Evolutionary conservation across 2,888 invertebrate species (phyloP).

Genomic region (Sepioteuthis lessoniana): DNA sequence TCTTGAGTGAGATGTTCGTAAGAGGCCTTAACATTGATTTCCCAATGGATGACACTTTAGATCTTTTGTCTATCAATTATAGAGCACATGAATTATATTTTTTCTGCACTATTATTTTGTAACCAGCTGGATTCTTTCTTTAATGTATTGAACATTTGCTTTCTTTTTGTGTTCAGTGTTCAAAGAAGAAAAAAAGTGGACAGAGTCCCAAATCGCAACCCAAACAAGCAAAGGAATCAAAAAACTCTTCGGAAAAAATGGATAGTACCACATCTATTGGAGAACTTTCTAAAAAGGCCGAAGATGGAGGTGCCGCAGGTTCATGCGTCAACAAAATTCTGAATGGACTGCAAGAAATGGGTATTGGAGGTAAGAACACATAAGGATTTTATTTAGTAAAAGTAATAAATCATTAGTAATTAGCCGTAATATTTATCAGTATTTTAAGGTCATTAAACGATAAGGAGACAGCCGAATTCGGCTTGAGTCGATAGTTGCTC

Average conservation of each 20-base stretch:
- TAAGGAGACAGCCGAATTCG: no score
- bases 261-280: background rate
- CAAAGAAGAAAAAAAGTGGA: constrained; percentile 5
- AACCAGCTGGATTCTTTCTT: background rate
- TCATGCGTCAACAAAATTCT: constrained; percentile 8
- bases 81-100: no score
- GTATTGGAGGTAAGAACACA: background rate
- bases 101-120: no score
- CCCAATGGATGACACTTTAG: no score
- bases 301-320: background rate
- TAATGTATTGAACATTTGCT: background rate
- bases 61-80: no score
- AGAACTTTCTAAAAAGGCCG: background rate
- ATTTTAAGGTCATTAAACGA: no score
- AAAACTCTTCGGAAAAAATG: background rate
- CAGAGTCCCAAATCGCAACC: background rate
- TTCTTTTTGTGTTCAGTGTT: background rate
- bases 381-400: no score
- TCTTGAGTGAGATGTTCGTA: no score
- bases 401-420: no score
- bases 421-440: no score
- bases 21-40: no score
- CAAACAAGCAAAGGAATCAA: background rate
- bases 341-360: background rate
- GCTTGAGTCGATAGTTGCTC: no score